Percentiles rank a stretch among this genome's conserved stretches.
Conservation (phyloP, 1,140 invertebrate genomes). For the Papilio helenus region DNA sequence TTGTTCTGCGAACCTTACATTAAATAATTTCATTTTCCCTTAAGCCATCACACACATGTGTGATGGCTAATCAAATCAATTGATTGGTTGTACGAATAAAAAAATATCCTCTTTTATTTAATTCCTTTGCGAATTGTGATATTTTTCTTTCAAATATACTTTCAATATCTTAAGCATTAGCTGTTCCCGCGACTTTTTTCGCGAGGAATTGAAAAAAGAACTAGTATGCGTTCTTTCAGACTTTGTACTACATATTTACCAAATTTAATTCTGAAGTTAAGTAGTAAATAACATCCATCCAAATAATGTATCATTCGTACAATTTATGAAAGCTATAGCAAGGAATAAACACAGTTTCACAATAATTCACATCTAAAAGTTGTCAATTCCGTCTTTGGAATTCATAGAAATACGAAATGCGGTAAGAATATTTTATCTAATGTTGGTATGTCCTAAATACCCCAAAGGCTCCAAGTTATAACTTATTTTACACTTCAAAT, state of each 20-base stretch:
- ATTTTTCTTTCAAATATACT: too few relatives aligned
- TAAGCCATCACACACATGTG: constrained; percentile 37
- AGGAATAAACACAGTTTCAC: too few relatives aligned
- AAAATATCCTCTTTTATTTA: not conserved
- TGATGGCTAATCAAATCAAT: constrained; percentile 43
- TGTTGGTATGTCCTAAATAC: not conserved
- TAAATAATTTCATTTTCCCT: constrained; percentile 40
- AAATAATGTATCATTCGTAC: too few relatives aligned
- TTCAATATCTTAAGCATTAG: too few relatives aligned
- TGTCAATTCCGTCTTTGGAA: not conserved
- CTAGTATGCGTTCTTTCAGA: too few relatives aligned
- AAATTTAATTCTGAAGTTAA: too few relatives aligned
- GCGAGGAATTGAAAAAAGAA: too few relatives aligned
- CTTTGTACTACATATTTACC: too few relatives aligned
- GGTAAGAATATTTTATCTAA: not conserved
- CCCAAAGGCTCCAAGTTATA: not conserved
- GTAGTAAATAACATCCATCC: too few relatives aligned
- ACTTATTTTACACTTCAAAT: constrained; percentile 8
- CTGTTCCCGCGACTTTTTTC: too few relatives aligned
- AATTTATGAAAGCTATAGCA: too few relatives aligned
- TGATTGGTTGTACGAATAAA: constrained; percentile 43
- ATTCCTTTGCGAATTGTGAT: too few relatives aligned
- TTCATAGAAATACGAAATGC: not conserved
- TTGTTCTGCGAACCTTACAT: constrained; percentile 38
- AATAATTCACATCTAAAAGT: not conserved